phyloP scores from a whole-genome alignment of 2,113 vertebrate genomes.

The Hyperopisus bebe region DNA sequence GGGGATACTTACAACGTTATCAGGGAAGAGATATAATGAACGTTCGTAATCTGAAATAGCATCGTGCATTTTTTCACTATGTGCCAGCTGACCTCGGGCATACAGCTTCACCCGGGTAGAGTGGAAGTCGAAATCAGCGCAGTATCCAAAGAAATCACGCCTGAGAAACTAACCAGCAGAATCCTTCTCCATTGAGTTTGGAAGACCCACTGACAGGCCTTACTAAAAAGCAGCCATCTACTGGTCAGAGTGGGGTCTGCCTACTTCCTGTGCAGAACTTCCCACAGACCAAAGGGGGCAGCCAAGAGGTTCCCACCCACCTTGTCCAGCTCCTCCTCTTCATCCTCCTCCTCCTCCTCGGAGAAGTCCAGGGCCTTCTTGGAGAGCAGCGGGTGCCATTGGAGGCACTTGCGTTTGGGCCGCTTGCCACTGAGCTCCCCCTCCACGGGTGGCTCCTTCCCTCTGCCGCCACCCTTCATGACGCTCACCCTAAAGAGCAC shows the following conservation, averaged over 20 bases:
- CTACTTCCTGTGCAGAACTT: not conserved
- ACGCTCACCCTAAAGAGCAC: conserved; percentile 66
- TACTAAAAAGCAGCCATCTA: not conserved
- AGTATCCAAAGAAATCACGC: not conserved
- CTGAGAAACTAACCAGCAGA: not conserved
- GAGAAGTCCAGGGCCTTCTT: conserved; percentile 95
- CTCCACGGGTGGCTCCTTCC: conserved; percentile 81
- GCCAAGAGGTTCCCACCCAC: conserved; percentile 43
- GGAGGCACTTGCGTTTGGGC: conserved; percentile 93
- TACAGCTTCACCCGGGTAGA: not conserved
- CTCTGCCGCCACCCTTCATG: conserved; percentile 95
- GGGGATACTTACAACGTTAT: conserved; percentile 1
- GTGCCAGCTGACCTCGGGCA: not conserved
- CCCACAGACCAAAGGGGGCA: not conserved
- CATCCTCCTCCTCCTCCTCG: conserved; percentile 93
- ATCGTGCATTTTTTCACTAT: not conserved
- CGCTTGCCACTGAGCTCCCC: conserved; percentile 83
- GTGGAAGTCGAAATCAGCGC: not conserved
- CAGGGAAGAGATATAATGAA: not conserved
- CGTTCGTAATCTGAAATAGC: not conserved
- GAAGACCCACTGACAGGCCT: not conserved
- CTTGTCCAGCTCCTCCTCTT: conserved; percentile 92
- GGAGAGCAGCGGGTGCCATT: conserved; percentile 96
- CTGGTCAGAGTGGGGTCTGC: not conserved
- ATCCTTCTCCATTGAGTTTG: not conserved